Evolutionary conservation across 2,888 invertebrate species (phyloP).

Genomic region (Aporophyla nigra): DNA sequence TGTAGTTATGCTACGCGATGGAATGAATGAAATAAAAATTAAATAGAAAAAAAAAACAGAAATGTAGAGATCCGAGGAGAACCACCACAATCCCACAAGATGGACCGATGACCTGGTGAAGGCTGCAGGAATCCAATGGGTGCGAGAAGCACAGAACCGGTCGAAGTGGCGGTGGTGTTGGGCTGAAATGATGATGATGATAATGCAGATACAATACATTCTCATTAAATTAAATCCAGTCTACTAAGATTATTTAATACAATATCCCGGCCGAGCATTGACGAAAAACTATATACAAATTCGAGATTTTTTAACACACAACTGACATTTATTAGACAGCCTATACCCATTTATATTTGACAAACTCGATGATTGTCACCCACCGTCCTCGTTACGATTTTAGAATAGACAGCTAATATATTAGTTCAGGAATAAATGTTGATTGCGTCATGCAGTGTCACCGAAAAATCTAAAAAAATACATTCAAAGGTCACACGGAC

Average conservation of each 20-base stretch:
- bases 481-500: conserved; percentile 68
- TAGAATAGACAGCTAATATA: conserved; percentile 61
- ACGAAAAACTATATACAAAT: not conserved
- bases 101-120: no score
- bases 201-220: not conserved
- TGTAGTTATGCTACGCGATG: no score
- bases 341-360: conserved; percentile 27
- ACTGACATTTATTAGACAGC: conserved; percentile 6
- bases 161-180: no score
- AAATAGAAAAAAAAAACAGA: no score
- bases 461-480: conserved; percentile 63
- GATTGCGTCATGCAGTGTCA: conserved; percentile 64
- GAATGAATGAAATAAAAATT: no score
- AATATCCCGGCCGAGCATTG: not conserved
- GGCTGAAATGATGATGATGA: no score
- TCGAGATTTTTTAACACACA: not conserved
- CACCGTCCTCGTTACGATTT: conserved; percentile 52
- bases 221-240: not conserved
- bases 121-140: no score
- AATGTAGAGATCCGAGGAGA: no score
- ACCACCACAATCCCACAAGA: no score
- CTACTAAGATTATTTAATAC: not conserved
- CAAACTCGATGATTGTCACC: conserved; percentile 41
- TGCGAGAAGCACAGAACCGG: no score
- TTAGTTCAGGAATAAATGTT: conserved; percentile 57